phyloP scores from a whole-genome alignment of 2,113 vertebrate genomes.

The Hiodon tergisus region DNA sequence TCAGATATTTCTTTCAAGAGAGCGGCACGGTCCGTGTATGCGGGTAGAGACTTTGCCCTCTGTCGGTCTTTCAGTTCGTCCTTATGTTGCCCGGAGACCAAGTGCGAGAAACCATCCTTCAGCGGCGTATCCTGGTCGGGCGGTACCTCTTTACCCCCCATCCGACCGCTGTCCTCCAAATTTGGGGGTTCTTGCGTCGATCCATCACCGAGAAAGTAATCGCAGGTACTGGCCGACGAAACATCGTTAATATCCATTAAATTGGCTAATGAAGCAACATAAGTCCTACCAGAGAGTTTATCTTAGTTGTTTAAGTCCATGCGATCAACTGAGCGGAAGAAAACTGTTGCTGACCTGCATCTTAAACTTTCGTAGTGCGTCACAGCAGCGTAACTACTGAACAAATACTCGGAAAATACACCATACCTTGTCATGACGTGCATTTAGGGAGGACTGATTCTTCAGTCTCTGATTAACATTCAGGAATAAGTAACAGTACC shows the following conservation, averaged over 20 bases:
- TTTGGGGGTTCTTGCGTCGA: neutral
- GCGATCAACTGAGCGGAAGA: neutral
- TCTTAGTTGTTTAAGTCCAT: neutral
- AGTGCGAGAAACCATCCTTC: neutral
- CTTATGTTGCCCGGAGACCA: neutral
- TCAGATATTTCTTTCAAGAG: constrained; percentile 2
- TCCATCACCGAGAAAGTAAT: neutral
- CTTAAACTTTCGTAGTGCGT: constrained; percentile 21
- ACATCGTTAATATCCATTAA: constrained; percentile 14
- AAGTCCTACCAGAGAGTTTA: neutral
- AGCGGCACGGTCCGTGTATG: constrained; percentile 5
- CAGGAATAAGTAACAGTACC: no score
- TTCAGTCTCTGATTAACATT: no score
- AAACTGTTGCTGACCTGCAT: constrained; percentile 15
- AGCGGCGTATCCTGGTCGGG: neutral
- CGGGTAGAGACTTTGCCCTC: constrained; percentile 30
- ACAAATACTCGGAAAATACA: constrained; percentile 14
- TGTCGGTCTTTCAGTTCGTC: constrained; percentile 20
- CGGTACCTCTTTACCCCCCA: neutral
- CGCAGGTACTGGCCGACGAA: no score
- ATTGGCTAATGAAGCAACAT: neutral
- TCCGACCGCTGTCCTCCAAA: neutral
- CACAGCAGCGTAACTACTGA: constrained; percentile 21
- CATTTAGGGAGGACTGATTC: neutral
- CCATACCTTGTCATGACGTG: neutral